Evolutionary conservation across 2,113 vertebrate genomes (phyloP).

Genomic region (Saguinus imperator): DNA sequence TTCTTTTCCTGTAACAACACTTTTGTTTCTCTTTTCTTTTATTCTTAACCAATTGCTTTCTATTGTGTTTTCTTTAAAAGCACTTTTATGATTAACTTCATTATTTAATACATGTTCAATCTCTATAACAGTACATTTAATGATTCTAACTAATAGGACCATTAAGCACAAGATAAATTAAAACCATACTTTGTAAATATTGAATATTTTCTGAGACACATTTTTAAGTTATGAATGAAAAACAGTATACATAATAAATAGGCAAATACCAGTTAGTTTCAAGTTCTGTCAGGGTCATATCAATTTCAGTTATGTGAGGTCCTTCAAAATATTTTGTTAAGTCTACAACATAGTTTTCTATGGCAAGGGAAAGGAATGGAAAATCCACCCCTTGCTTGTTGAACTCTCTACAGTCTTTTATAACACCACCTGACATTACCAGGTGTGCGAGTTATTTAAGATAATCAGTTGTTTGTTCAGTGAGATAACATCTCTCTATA

Average conservation of each 20-base stretch:
- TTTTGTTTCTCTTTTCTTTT: neutral
- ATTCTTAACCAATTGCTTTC: neutral
- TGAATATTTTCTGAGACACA: slow-evolving; percentile 36
- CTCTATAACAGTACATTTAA: neutral
- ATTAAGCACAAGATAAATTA: slow-evolving; percentile 22
- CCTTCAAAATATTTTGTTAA: slow-evolving; percentile 77
- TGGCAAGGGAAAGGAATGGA: slow-evolving; percentile 61
- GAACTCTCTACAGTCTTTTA: slow-evolving; percentile 47
- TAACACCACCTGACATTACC: slow-evolving; percentile 81
- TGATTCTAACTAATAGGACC: slow-evolving; percentile 36
- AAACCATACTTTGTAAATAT: slow-evolving; percentile 65
- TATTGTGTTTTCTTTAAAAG: neutral
- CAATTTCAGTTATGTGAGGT: neutral
- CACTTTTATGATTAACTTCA: neutral
- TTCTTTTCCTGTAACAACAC: neutral
- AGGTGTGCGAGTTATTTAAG: slow-evolving; percentile 87
- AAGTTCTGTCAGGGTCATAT: slow-evolving; percentile 61
- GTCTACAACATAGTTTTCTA: slow-evolving; percentile 81
- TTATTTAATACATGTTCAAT: neutral
- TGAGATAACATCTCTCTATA: slow-evolving; percentile 88
- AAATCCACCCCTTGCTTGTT: slow-evolving; percentile 86
- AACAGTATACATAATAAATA: neutral
- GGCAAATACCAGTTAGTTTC: slow-evolving; percentile 43
- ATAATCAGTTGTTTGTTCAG: slow-evolving; percentile 88
- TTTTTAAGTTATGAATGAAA: slow-evolving; percentile 59